Percentiles rank a stretch among this genome's conserved stretches.
Evolutionary conservation across 2,888 invertebrate genomes (phyloP).

Genomic region (Tinea semifulvella): DNA sequence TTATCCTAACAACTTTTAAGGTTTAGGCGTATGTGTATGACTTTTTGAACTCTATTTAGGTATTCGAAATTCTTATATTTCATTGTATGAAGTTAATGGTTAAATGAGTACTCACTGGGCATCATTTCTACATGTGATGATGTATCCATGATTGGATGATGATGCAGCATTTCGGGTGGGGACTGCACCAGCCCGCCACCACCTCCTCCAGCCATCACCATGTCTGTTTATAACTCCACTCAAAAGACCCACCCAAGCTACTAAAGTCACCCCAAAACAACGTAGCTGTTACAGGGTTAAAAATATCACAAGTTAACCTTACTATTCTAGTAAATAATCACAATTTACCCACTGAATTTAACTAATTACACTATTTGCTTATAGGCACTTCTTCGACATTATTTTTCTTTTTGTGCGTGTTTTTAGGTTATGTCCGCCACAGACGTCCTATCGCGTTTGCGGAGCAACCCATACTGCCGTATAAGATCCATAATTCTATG

Average conservation of each 20-base stretch:
- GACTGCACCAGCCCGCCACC: slow-evolving; percentile 64
- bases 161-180: slow-evolving; percentile 63
- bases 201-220: slow-evolving; percentile 62
- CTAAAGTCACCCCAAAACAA: slow-evolving; percentile 15
- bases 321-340: neutral
- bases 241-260: neutral
- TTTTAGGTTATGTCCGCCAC: slow-evolving; percentile 18
- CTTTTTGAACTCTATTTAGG: too few relatives aligned
- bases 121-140: slow-evolving; percentile 62
- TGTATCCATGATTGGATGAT: slow-evolving; percentile 60
- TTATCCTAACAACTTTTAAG: too few relatives aligned
- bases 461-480: slow-evolving; percentile 41
- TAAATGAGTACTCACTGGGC: slow-evolving; percentile 64
- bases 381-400: slow-evolving; percentile 57
- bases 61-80: too few relatives aligned
- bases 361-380: slow-evolving; percentile 26
- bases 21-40: too few relatives aligned
- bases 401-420: slow-evolving; percentile 29
- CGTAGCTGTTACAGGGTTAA: too few relatives aligned
- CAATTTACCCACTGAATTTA: neutral
- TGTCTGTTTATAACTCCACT: slow-evolving; percentile 28
- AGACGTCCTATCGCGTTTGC: slow-evolving; percentile 3
- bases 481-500: slow-evolving; percentile 58
- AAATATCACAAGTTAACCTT: neutral
- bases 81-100: too few relatives aligned